Base-by-base conservation (phyloP, 2,113 vertebrate genomes). In the Aspidoscelis tigris region DNA sequence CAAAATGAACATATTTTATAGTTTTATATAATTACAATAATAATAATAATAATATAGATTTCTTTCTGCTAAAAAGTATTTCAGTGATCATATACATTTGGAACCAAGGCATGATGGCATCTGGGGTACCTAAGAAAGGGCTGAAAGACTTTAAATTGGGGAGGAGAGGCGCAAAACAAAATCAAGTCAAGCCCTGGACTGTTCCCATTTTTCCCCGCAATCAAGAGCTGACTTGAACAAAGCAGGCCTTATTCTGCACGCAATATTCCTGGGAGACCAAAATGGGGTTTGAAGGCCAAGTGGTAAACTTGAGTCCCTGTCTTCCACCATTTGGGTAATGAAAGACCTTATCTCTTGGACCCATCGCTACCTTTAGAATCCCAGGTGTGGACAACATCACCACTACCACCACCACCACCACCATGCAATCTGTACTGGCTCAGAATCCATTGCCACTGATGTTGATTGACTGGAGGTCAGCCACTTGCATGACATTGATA, bases 401-500 rank as follows among this genome's bases (percentile, higher is more conserved):
- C 33, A 33, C 33, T 33, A 33, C 33, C 33, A 33, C 33, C 33
- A 33, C 33, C 33, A 33, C 55, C 8, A 9, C 55, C 53, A 58
- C 3, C 21, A 16, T 2, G 39, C 44, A 55, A 43, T 47, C 24
- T 14, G 41, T 47, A 10, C 53, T 81, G 78, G 86, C 90, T 97
- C 96, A 99, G 96, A 97, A 99, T 90, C 97, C 97, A 82, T 97
- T 97, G 93, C 96, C 97, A 91, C 96, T 98, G 90, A 98, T 97
- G 93, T 98, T 99, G 83, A 98, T 97, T 88, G 97, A 97, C 88
- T 98, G 97, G 76, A 98, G 96, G 91, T 98, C 98, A 4, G 96
- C 94, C 93, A 99, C 97, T 87, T 98, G 98, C 98, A 99, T 97
- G 91, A 99, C 98, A 76, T 97, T 99, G 94, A 99, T 98, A 88